Conservation (phyloP, 2,797 vertebrate species). For the Myotis daubentonii region DNA sequence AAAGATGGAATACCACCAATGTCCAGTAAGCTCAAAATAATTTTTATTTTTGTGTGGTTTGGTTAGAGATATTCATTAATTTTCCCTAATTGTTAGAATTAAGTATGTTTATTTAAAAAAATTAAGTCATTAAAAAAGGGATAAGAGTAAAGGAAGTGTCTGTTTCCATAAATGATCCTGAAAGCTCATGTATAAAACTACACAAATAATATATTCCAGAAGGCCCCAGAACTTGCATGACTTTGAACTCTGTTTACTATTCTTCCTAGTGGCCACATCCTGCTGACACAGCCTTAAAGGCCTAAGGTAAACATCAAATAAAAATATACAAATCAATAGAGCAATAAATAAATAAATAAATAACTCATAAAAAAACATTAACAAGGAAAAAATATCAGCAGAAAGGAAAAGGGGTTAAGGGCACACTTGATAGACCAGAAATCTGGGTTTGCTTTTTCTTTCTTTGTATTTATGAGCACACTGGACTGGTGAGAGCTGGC, state of each 20-base stretch:
- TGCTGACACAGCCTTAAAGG: constrained; percentile 77
- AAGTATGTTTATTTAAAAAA: constrained; percentile 37
- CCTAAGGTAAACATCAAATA: constrained; percentile 64
- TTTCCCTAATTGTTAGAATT: constrained; percentile 26
- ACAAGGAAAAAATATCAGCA: constrained; percentile 68
- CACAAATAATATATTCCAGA: constrained; percentile 45
- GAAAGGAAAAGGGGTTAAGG: constrained; percentile 39
- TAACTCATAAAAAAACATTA: constrained; percentile 70
- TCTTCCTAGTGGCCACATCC: constrained; percentile 64
- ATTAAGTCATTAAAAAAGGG: constrained; percentile 52
- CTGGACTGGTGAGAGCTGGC: constrained; percentile 44
- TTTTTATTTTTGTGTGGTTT: constrained; percentile 50
- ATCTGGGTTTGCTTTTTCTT: constrained; percentile 57
- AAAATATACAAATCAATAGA: constrained; percentile 52
- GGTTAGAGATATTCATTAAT: constrained; percentile 47
- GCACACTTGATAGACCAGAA: constrained; percentile 27
- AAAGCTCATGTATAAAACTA: constrained; percentile 58
- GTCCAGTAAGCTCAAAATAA: constrained; percentile 46
- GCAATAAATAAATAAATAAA: constrained; percentile 48
- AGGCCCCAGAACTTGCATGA: constrained; percentile 51
- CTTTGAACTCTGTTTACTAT: constrained; percentile 63
- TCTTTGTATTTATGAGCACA: constrained; percentile 43
- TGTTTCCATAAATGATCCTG: constrained; percentile 51
- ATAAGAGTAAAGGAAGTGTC: constrained; percentile 52
- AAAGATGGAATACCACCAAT: constrained; percentile 48